Evolutionary conservation across 2,888 invertebrate species (phyloP).

Genomic region (Subacronicta megacephala): DNA sequence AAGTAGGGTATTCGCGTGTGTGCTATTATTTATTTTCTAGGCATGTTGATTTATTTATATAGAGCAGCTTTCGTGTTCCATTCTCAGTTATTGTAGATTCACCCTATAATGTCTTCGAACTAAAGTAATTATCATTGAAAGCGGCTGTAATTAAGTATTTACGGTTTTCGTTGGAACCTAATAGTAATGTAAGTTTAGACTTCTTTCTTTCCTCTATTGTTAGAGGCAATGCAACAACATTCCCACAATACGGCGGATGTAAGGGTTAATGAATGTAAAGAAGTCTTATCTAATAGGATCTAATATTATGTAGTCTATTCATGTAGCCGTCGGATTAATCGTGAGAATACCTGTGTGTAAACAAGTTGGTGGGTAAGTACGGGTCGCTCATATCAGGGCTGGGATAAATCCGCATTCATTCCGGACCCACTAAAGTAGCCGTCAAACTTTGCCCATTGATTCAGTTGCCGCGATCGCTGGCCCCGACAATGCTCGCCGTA

Average conservation of each 20-base stretch:
- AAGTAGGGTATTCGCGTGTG: slow-evolving; percentile 49
- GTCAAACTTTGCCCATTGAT: slow-evolving; percentile 68
- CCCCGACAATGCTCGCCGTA: slow-evolving; percentile 24
- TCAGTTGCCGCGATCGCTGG: slow-evolving; percentile 37
- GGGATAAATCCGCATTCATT: slow-evolving; percentile 59
- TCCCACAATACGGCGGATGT: slow-evolving; percentile 37
- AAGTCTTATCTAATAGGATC: slow-evolving; percentile 37
- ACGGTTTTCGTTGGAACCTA: slow-evolving; percentile 7
- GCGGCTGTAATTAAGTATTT: slow-evolving; percentile 18
- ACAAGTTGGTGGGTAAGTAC: slow-evolving; percentile 29
- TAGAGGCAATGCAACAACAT: slow-evolving; percentile 24
- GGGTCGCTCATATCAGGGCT: slow-evolving; percentile 29
- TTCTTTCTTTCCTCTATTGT: slow-evolving; percentile 32
- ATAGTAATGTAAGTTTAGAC: slow-evolving; percentile 17
- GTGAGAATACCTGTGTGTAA: slow-evolving; percentile 40
- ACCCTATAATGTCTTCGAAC: slow-evolving; percentile 31
- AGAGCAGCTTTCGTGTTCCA: slow-evolving; percentile 42
- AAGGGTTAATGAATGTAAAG: slow-evolving; percentile 34
- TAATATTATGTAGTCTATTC: slow-evolving; percentile 28
- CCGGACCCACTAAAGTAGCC: slow-evolving; percentile 51
- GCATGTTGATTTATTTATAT: slow-evolving; percentile 51
- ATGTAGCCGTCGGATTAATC: slow-evolving; percentile 38
- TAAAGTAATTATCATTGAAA: slow-evolving; percentile 24
- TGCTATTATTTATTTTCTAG: slow-evolving; percentile 51
- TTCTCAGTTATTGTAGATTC: slow-evolving; percentile 19